phyloP scores from a whole-genome alignment of 2,797 vertebrate species.

The Leptodactylus fallax region DNA sequence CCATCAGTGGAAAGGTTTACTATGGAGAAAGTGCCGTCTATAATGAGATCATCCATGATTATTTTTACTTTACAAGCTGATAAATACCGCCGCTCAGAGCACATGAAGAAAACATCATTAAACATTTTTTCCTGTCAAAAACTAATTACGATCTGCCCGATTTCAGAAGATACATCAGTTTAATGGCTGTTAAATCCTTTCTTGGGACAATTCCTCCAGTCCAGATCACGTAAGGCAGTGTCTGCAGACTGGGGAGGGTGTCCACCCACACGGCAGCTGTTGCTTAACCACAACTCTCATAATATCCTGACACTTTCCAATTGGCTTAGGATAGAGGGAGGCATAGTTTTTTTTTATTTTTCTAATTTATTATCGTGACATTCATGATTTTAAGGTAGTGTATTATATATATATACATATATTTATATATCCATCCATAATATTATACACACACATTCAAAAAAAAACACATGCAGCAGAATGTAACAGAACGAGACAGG shows the following conservation, averaged over 20 bases:
- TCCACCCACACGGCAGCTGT: constrained; percentile 44
- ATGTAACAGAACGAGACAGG: too few relatives aligned
- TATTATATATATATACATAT: too few relatives aligned
- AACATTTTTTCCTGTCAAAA: constrained; percentile 2
- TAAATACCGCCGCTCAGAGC: constrained; percentile 6
- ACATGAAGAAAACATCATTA: constrained; percentile 18
- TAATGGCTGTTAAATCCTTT: constrained; percentile 28
- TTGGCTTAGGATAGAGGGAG: background rate
- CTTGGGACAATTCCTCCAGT: constrained; percentile 32
- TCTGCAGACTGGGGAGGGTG: constrained; percentile 1
- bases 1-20: constrained; percentile 52
- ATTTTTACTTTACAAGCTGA: constrained; percentile 58
- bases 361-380: background rate
- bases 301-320: background rate
- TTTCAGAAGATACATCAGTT: constrained; percentile 7
- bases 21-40: constrained; percentile 45
- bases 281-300: constrained; percentile 17
- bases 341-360: background rate
- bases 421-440: too few relatives aligned
- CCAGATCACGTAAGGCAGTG: constrained; percentile 24
- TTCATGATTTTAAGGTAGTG: too few relatives aligned
- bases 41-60: constrained; percentile 56
- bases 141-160: constrained; percentile 40
- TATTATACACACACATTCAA: too few relatives aligned
- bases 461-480: too few relatives aligned